Evolutionary conservation across 2,797 vertebrate genomes (phyloP), one percentile per base, ranked within the genome.

Genomic region (Halcyon leucocephala): DNA sequence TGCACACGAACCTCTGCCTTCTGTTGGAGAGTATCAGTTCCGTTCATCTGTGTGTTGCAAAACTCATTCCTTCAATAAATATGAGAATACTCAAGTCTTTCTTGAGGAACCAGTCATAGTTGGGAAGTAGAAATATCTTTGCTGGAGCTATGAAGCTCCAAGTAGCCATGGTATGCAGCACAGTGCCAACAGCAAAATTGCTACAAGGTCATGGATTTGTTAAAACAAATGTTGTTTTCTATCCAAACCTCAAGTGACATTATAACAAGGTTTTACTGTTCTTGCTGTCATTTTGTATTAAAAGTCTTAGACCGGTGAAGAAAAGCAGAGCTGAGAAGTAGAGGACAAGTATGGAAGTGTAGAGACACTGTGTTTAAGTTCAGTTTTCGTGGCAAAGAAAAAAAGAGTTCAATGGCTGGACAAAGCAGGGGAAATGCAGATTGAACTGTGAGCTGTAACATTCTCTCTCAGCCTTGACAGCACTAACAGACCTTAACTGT

Each of bases 241-340:
- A 78, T 86, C 72, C 82, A 96, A 96, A 96, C 76, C 69, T 93
- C 91, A 92, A 96, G 67, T 83, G 94, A 95, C 52, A 80, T 89
- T 87, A 39, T 81, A 95, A 81, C 44, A 91, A 95, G 69, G 44
- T 93, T 96, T 96, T 93, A 87, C 90, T 93, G 74, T 80, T 95
- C 71, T 85, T 91, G 86, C 58, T 93, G 95, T 81, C 89, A 71
- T 31, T 95, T 91, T 65, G 48, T 64, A 85, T 92, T 91, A 87
- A 78, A 89, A 95, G 54, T 87, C 61, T 92, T 74, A 82, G 57
- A 71, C 19, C 37, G 54, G 28, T 55, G 71, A 96, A 79, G 49
- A 94, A 97, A 82, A 69, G 72, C 92, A 95, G 82, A 92, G 24
- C 29, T 85, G 72, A 92, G 52, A 33, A 91, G 41, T 12, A 87